Evolutionary conservation across 1,140 invertebrate genomes (phyloP), one percentile per base, ranked within the genome.

Genomic region (Adoxophyes honmai): DNA sequence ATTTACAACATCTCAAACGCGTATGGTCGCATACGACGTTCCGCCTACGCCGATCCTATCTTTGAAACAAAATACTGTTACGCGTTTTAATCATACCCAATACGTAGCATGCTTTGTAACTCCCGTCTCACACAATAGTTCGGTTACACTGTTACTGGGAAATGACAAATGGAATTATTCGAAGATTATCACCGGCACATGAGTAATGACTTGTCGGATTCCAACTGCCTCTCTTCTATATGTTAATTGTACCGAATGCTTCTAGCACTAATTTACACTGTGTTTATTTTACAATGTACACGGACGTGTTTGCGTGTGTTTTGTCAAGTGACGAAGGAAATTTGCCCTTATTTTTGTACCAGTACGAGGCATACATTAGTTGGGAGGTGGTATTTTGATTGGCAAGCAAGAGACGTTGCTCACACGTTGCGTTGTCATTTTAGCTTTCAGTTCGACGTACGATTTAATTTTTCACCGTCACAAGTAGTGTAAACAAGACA

Each of bases 401-500:
- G 42, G n/a, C 11, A 18, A 16, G 10, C n/a, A 0, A 14, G 28
- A 28, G 42, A 48, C 42, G 42, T 48, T 48, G 42, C 42, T 48
- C 42, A n/a, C 21, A 33, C 57, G 73, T 73, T 70, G 70, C 56
- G 63, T 72, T 83, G 81, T 83, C 83, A 78, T 83, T 79, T 81
- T 67, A 60, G 70, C 61, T 69, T 66, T 66, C 65, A 67, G 69
- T 68, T 61, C 74, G 78, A 78, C 78, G 69, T 65, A 70, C 62
- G 68, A 81, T 76, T 82, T 78, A 82, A 87, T 87, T 87, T 85
- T 85, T 87, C 84, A 83, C 76, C 58, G 62, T 78, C 75, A 79
- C 67, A 74, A 62, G 65, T 70, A 75, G 60, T 67, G 72, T 81
- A 82, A 82, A 86, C 73, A 81, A 64, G 63, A 57, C 59, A 53